phyloP scores from a whole-genome alignment of 2,888 invertebrate genomes.

The Agonopterix subpropinquella region DNA sequence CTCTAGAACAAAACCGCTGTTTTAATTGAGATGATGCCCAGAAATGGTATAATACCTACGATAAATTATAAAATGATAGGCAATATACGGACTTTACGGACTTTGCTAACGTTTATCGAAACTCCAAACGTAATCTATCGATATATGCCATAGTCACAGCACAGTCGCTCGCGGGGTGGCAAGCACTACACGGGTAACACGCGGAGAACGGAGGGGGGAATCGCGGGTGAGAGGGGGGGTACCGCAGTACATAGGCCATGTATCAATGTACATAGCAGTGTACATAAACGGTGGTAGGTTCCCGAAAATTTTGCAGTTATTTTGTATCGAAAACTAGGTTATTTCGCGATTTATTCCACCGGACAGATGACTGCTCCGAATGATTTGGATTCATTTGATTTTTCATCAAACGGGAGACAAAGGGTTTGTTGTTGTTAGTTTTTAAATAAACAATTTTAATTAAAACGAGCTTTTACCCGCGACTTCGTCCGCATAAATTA shows the following conservation, averaged over 20 bases:
- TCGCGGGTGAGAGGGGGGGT: constrained; percentile 33
- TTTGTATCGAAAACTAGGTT: constrained; percentile 74
- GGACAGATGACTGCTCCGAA: constrained; percentile 17
- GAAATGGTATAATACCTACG: no score
- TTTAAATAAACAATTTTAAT: no score
- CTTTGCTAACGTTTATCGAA: no score
- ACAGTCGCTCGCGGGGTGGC: constrained; percentile 62
- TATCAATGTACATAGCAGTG: constrained; percentile 57
- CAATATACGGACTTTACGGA: no score
- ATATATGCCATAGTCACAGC: constrained; percentile 36
- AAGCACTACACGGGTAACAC: constrained; percentile 53
- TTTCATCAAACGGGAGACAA: not conserved
- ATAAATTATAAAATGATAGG: no score
- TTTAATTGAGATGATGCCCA: no score
- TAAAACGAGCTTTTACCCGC: no score
- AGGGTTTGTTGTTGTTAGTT: no score
- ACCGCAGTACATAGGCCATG: constrained; percentile 48
- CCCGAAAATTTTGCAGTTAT: constrained; percentile 74
- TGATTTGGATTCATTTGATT: constrained; percentile 5
- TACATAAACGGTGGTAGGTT: constrained; percentile 51
- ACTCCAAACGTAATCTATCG: constrained; percentile 30
- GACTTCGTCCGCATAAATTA: no score
- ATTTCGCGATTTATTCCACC: constrained; percentile 56
- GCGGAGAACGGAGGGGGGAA: constrained; percentile 37
- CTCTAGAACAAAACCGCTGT: no score